Conservation (phyloP, 1,140 invertebrate species). For the Mizuhopecten yessoensis region DNA sequence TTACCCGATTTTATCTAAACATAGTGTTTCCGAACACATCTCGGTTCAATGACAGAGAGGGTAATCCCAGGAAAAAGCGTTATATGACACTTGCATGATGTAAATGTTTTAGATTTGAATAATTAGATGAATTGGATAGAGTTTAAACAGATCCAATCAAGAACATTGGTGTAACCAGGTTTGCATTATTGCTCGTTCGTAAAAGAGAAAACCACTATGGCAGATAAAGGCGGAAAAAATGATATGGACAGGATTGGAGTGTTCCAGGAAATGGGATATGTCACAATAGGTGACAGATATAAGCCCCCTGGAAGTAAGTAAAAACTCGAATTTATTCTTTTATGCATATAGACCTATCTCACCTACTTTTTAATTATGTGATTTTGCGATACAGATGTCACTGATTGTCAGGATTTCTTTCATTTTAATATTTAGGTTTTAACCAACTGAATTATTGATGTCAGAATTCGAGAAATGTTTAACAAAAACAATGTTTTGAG, state of each 20-base stretch:
- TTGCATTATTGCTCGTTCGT: conserved; percentile 40
- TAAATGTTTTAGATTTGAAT: not conserved
- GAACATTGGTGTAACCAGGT: not conserved
- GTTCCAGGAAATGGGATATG: conserved; percentile 83
- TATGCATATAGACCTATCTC: too few relatives aligned
- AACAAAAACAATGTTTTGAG: too few relatives aligned
- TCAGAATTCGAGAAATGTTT: too few relatives aligned
- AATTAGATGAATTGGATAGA: conserved; percentile 10
- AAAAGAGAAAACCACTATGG: conserved; percentile 69
- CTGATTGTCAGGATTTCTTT: too few relatives aligned
- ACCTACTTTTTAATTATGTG: too few relatives aligned
- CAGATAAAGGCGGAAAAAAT: conserved; percentile 86
- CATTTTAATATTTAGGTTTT: not conserved
- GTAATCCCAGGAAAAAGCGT: not conserved
- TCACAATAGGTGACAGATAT: conserved; percentile 79
- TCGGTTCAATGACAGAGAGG: not conserved
- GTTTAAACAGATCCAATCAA: not conserved
- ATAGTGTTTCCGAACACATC: not conserved
- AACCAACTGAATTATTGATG: too few relatives aligned
- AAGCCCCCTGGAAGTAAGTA: conserved; percentile 27
- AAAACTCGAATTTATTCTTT: too few relatives aligned
- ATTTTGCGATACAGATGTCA: too few relatives aligned
- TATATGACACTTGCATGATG: not conserved
- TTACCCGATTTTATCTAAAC: conserved; percentile 23
- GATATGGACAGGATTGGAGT: conserved; percentile 84